phyloP scores from a whole-genome alignment of 2,888 invertebrate species.

The Megalurothrips usitatus region DNA sequence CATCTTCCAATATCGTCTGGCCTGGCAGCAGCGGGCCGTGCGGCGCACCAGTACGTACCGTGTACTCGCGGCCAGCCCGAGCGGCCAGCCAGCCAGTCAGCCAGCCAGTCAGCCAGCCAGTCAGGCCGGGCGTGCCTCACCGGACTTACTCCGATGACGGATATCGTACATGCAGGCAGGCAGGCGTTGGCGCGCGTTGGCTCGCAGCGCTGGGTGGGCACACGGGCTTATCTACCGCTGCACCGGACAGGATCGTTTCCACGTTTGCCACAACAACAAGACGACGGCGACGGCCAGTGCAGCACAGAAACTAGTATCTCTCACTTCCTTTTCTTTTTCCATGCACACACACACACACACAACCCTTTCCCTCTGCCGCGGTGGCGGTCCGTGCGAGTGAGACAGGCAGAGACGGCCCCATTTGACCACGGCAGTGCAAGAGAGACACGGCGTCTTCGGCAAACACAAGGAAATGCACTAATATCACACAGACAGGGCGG shows the following conservation, averaged over 20 bases:
- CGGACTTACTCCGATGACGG: not conserved
- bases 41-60: not conserved
- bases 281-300: not conserved
- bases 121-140: not conserved
- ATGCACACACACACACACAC: no score
- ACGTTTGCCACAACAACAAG: not conserved
- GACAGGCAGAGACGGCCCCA: not conserved
- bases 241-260: not conserved
- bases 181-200: not conserved
- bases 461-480: not conserved
- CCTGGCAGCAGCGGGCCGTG: not conserved
- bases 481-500: not conserved
- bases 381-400: not conserved
- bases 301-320: not conserved
- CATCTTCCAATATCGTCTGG: conserved; percentile 26
- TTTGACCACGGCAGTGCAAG: not conserved
- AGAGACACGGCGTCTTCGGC: not conserved
- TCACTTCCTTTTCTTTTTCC: not conserved
- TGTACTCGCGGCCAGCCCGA: not conserved
- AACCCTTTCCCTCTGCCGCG: not conserved
- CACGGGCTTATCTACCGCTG: not conserved
- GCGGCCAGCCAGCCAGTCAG: not conserved
- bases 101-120: not conserved
- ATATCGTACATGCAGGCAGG: not conserved
- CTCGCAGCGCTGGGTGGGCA: not conserved